A percentile compares a stretch with the other conserved stretches of the same genome.
Conservation (phyloP, 2,888 invertebrate species). For the Zaprionus obscuricornis region DNA sequence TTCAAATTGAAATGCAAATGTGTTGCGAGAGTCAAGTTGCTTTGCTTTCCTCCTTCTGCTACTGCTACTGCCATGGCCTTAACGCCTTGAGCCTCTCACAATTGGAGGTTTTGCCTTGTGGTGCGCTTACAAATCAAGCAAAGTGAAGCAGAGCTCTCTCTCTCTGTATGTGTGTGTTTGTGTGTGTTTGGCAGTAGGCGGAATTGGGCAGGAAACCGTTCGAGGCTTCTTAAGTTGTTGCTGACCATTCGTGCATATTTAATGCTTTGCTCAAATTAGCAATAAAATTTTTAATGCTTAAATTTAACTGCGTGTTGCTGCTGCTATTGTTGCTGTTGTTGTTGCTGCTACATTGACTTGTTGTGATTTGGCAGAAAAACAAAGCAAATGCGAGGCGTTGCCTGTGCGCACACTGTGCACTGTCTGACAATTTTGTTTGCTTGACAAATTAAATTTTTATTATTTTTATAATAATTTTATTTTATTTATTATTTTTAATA, state of each 20-base stretch:
- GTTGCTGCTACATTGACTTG: conserved; percentile 19
- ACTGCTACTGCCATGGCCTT: too few relatives aligned
- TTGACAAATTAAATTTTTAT: too few relatives aligned
- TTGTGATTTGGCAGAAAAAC: conserved; percentile 9
- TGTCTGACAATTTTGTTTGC: too few relatives aligned
- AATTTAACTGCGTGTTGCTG: conserved; percentile 38
- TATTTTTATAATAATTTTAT: too few relatives aligned
- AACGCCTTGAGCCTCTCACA: conserved; percentile 22
- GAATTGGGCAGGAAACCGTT: not conserved
- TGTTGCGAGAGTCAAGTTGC: conserved; percentile 16
- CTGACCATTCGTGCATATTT: conserved; percentile 67
- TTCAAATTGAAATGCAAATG: conserved; percentile 77
- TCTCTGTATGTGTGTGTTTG: not conserved
- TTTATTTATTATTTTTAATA: too few relatives aligned
- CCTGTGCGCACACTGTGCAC: conserved; percentile 25
- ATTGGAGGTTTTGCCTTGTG: too few relatives aligned
- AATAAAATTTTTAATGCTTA: conserved; percentile 70
- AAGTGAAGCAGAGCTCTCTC: too few relatives aligned
- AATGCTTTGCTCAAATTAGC: conserved; percentile 69
- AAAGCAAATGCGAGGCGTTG: too few relatives aligned
- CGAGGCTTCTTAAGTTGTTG: not conserved
- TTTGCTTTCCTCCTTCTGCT: too few relatives aligned
- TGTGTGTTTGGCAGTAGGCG: not conserved
- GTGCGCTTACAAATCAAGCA: too few relatives aligned
- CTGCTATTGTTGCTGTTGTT: not conserved